These are phyloP conservation scores for Campoletis raptor DNA, from an alignment of 2,888 invertebrate genomes.

Conservation along the genomic window DNA sequence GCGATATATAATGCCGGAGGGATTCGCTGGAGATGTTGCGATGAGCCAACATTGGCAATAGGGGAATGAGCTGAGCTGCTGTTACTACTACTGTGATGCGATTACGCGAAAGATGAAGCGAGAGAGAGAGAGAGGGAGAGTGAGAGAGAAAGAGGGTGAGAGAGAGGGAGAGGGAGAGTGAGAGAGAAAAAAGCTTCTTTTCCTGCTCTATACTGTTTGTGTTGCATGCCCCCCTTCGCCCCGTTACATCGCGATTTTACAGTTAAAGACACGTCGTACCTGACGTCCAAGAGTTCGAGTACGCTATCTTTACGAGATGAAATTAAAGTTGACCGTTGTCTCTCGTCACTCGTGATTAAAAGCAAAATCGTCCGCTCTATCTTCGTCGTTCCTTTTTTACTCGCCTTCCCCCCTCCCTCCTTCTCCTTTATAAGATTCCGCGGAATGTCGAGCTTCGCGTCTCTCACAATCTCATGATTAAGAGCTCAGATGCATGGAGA, in stretches of 20 bases:
- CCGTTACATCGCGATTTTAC: conserved; percentile 71
- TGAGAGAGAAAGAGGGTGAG: conserved; percentile 62
- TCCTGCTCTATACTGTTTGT: conserved; percentile 69
- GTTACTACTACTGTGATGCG: conserved; percentile 63
- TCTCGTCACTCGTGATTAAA: conserved; percentile 68
- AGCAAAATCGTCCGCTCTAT: conserved; percentile 59
- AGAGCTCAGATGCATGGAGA: conserved; percentile 59
- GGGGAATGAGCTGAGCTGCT: conserved; percentile 67
- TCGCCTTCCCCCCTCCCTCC: background rate
- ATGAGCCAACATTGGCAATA: conserved; percentile 66
- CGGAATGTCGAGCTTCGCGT: conserved; percentile 29
- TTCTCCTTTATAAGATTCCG: background rate
- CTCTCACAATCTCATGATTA: conserved; percentile 50
- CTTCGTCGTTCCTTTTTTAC: conserved; percentile 19
- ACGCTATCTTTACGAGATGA: conserved; percentile 66
- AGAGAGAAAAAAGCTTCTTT: conserved; percentile 68
- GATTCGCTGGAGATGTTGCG: conserved; percentile 52
- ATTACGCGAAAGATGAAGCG: conserved; percentile 64
- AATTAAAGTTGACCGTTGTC: conserved; percentile 76
- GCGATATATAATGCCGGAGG: conserved; percentile 61
- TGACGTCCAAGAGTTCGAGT: conserved; percentile 38
- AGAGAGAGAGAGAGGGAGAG: conserved; percentile 37
- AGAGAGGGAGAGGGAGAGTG: conserved; percentile 60
- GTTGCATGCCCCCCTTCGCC: conserved; percentile 64
- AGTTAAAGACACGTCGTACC: conserved; percentile 76